Conservation (phyloP, 2,888 invertebrate genomes). For the Antitype chi region DNA sequence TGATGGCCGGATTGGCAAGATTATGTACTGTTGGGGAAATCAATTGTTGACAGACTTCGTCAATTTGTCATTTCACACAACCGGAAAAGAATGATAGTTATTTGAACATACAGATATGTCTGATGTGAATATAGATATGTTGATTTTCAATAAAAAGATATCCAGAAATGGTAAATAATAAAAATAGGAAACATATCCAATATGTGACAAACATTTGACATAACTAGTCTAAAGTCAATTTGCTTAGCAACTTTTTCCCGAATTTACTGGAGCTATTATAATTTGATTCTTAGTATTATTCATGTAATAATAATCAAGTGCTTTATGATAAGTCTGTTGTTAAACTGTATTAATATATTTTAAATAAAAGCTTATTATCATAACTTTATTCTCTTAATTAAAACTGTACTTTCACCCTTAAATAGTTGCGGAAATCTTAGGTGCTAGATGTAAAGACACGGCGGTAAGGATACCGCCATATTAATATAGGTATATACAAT, state of each 20-base stretch:
- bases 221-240: too few species aligned
- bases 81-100: background rate
- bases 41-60: background rate
- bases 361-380: background rate
- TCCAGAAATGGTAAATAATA: too few species aligned
- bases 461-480: too few species aligned
- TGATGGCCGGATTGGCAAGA: background rate
- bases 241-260: too few species aligned
- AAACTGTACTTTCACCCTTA: background rate
- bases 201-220: too few species aligned
- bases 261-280: background rate
- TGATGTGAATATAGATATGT: background rate
- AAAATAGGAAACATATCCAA: too few species aligned
- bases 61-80: background rate
- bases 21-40: background rate
- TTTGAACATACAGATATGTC: background rate
- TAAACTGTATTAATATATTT: background rate
- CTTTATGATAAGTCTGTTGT: background rate
- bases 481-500: too few species aligned
- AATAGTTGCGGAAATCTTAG: too few species aligned
- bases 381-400: background rate
- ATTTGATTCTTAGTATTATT: conserved; percentile 4
- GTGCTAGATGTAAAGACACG: too few species aligned
- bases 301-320: background rate
- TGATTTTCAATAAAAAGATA: too few species aligned